Evolutionary conservation across 1,140 invertebrate genomes (phyloP), one percentile per base, ranked within the genome.

Genomic region (Bactericera cockerelli): DNA sequence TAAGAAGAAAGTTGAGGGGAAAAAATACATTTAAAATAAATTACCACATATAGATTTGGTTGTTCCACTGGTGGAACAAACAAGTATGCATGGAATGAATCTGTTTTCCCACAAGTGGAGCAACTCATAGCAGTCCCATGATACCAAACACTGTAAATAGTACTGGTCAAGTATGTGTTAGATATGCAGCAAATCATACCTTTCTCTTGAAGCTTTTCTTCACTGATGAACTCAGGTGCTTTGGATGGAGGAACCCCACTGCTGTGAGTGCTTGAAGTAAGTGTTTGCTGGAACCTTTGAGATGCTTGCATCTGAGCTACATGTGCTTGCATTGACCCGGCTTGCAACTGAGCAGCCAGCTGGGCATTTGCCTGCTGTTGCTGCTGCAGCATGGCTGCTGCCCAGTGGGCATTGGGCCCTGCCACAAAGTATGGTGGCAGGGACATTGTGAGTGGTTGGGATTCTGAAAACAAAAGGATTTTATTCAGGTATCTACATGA

Each of bases 131-230:
- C n/a, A n/a, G n/a, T n/a, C n/a, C n/a, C n/a, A n/a, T n/a, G n/a
- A n/a, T n/a, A n/a, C n/a, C n/a, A n/a, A n/a, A n/a, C n/a, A n/a
- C n/a, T n/a, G n/a, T n/a, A n/a, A n/a, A n/a, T n/a, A n/a, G n/a
- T n/a, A n/a, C n/a, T n/a, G n/a, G n/a, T n/a, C n/a, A n/a, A n/a
- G n/a, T n/a, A n/a, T n/a, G n/a, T n/a, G n/a, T n/a, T n/a, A n/a
- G n/a, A n/a, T n/a, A n/a, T n/a, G n/a, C n/a, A n/a, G n/a, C n/a
- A n/a, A n/a, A n/a, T n/a, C 28, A 57, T 56, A 67, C 65, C 65
- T 66, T 94, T 94, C 71, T 95, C 91, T 70, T 93, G 90, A 26
- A 94, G 75, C 71, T 93, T 94, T 61, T 94, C 90, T 66, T 94
- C 90, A 0, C 87, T 86, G 59, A 94, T 78, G 19, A 82, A 75